Evolutionary conservation across 2,888 invertebrate species (phyloP).

Genomic region (Agrochola lychnidis): DNA sequence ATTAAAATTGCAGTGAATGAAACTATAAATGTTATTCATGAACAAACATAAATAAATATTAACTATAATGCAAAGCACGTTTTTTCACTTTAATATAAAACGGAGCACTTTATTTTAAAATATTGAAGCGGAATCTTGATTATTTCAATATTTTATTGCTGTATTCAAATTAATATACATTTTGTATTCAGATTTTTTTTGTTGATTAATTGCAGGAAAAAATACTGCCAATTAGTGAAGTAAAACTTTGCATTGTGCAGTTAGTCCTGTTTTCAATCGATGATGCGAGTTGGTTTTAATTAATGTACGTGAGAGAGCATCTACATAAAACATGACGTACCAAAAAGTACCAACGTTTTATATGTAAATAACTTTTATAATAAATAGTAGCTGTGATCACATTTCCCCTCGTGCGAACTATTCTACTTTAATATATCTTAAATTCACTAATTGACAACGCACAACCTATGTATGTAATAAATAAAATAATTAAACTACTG

Average conservation of each 20-base stretch:
- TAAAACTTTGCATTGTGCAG: slow-evolving; percentile 5
- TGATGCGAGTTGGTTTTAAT: slow-evolving; percentile 30
- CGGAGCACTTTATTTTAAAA: slow-evolving; percentile 9
- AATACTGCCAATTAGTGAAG: slow-evolving; percentile 8
- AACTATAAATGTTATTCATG: slow-evolving; percentile 26
- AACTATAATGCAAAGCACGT: slow-evolving; percentile 18
- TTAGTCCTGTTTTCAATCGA: slow-evolving; percentile 6
- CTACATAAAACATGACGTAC: not conserved
- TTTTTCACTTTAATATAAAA: slow-evolving; percentile 27
- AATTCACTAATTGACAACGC: too few species aligned
- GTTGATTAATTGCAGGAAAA: slow-evolving; percentile 8
- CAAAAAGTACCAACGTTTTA: not conserved
- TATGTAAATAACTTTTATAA: not conserved
- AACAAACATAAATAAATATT: slow-evolving; percentile 25
- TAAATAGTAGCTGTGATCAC: not conserved
- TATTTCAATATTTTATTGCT: slow-evolving; percentile 7
- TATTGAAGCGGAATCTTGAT: slow-evolving; percentile 4
- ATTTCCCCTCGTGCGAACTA: not conserved
- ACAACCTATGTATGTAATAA: too few species aligned
- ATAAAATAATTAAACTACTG: too few species aligned
- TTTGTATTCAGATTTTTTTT: not conserved
- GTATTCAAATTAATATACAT: not conserved
- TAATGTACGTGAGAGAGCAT: not conserved
- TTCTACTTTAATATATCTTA: too few species aligned
- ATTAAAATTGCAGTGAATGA: slow-evolving; percentile 39